Evolutionary conservation across 2,113 vertebrate species (phyloP).

Genomic region (Phyllostomus discolor): DNA sequence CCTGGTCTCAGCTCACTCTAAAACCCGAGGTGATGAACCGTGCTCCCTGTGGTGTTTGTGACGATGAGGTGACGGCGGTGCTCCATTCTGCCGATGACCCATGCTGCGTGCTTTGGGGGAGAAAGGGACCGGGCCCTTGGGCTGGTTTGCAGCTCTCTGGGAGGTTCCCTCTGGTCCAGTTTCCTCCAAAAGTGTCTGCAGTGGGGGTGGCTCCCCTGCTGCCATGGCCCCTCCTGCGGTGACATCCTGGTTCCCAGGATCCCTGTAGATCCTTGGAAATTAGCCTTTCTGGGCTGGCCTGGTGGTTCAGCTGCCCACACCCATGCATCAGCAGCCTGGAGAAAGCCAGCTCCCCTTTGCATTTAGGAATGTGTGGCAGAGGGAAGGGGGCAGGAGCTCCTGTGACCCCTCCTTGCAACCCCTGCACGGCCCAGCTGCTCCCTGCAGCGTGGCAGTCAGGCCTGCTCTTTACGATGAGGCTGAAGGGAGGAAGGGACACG

Average conservation of each 20-base stretch:
- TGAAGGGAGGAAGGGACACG: background rate
- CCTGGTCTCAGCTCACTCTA: background rate
- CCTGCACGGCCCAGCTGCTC: background rate
- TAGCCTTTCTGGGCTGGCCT: background rate
- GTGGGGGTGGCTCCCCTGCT: background rate
- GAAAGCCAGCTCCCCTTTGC: background rate
- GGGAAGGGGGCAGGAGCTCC: background rate
- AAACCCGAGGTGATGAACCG: background rate
- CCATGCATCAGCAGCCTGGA: background rate
- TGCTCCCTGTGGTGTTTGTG: rapidly evolving
- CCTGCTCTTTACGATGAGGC: background rate
- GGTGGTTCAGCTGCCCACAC: background rate
- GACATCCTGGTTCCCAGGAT: background rate
- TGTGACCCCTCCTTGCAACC: background rate
- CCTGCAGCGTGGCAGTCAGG: background rate
- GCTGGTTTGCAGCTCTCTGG: background rate
- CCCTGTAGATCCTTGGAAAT: background rate
- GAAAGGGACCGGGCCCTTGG: background rate
- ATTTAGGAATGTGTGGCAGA: background rate
- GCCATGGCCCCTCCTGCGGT: background rate
- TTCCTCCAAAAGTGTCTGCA: background rate
- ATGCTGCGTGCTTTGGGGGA: rapidly evolving
- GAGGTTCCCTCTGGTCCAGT: background rate
- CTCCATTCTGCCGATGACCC: no score
- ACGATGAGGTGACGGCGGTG: background rate